A percentile compares a stretch with the other conserved stretches of the same genome.
Conservation (phyloP, 2,888 invertebrate genomes). For the Leptopilina myrica region DNA sequence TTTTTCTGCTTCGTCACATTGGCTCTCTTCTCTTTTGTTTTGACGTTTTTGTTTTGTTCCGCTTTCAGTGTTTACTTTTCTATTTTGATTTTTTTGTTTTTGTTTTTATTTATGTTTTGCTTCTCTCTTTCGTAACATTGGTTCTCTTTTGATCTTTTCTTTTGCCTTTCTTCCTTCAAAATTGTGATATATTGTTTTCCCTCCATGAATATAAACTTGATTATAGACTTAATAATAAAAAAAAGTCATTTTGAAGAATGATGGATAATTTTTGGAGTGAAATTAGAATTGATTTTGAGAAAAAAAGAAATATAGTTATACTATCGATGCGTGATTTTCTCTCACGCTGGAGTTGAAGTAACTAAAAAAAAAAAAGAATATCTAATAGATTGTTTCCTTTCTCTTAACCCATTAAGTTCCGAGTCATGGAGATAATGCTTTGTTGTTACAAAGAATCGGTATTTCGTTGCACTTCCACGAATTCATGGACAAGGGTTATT, state of each 20-base stretch:
- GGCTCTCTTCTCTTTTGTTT: no score
- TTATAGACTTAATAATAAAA: no score
- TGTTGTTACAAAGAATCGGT: not conserved
- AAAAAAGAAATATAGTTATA: not conserved
- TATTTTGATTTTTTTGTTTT: no score
- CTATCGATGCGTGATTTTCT: constrained; percentile 17
- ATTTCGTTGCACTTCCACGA: constrained; percentile 1
- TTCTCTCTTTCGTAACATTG: no score
- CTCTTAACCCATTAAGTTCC: constrained; percentile 35
- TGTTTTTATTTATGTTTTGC: no score
- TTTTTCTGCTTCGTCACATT: no score
- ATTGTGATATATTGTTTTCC: no score
- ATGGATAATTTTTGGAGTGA: not conserved
- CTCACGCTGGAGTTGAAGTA: constrained; percentile 15
- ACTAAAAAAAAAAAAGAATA: not conserved
- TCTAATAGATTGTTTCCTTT: constrained; percentile 37
- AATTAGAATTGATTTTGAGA: not conserved
- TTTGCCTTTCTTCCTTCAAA: no score
- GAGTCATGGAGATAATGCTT: constrained; percentile 21
- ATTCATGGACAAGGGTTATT: not conserved
- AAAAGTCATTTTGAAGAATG: not conserved
- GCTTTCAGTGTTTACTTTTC: no score
- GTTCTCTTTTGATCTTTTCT: no score
- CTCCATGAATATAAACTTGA: no score
- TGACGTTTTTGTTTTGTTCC: no score